Conservation (phyloP, 2,888 invertebrate genomes). For the Oligia strigilis region DNA sequence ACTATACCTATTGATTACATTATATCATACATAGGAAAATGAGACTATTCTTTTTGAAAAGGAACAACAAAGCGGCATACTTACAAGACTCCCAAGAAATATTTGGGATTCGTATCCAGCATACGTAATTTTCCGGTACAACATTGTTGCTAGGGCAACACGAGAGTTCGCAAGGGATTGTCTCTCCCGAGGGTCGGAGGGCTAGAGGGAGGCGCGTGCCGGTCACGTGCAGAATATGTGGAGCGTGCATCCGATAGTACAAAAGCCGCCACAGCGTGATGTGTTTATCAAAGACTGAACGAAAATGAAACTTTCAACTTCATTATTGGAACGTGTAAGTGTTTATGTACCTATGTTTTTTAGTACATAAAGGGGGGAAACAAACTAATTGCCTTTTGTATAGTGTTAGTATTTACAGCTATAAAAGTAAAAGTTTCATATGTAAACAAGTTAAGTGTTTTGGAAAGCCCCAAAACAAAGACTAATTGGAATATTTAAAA, state of each 20-base stretch:
- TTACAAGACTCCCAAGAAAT: conserved; percentile 44
- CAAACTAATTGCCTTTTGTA: conserved; percentile 12
- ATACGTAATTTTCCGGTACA: conserved; percentile 73
- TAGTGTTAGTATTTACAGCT: conserved; percentile 15
- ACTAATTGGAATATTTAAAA: conserved; percentile 55
- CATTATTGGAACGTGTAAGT: conserved; percentile 42
- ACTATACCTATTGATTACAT: not conserved
- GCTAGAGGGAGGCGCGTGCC: conserved; percentile 68
- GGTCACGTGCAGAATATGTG: conserved; percentile 75
- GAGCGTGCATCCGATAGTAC: conserved; percentile 73
- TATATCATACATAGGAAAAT: conserved; percentile 4
- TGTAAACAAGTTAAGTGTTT: conserved; percentile 36
- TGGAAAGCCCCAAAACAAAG: conserved; percentile 54
- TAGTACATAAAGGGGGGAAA: conserved; percentile 14
- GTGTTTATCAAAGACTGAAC: conserved; percentile 75
- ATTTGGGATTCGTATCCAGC: conserved; percentile 68
- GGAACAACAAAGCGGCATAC: conserved; percentile 8
- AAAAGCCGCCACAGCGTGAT: conserved; percentile 72
- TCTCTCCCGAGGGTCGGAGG: conserved; percentile 62
- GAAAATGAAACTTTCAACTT: conserved; percentile 65
- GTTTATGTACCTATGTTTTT: conserved; percentile 15
- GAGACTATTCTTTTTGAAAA: conserved; percentile 2
- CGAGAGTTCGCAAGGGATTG: conserved; percentile 47
- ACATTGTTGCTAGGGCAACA: conserved; percentile 62
- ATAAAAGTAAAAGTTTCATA: conserved; percentile 54